Evolutionary conservation across 2,113 vertebrate genomes (phyloP).

Genomic region (Protobothrops flavoviridis): DNA sequence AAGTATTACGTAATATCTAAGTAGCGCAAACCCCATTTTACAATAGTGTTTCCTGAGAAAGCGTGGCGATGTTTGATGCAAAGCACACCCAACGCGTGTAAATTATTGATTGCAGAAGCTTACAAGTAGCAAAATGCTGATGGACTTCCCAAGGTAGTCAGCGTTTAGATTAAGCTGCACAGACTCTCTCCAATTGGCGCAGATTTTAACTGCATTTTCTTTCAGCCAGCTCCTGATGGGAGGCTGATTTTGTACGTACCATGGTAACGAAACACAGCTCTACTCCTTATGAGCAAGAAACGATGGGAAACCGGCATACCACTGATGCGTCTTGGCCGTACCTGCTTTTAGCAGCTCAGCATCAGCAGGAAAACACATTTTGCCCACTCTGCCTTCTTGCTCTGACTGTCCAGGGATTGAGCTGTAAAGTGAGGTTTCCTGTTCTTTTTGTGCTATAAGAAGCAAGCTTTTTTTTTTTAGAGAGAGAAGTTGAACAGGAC

Average conservation of each 20-base stretch:
- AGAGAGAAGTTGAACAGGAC: background rate
- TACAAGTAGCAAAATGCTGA: background rate
- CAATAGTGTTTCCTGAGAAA: background rate
- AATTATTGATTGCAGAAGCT: background rate
- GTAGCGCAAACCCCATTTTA: background rate
- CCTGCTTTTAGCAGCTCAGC: constrained; percentile 12
- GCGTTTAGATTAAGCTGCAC: background rate
- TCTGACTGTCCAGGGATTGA: background rate
- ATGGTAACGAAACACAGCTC: background rate
- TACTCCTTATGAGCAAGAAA: background rate
- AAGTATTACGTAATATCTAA: background rate
- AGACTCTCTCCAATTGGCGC: background rate
- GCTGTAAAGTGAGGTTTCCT: constrained; percentile 6
- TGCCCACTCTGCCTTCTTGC: background rate
- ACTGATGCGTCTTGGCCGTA: background rate
- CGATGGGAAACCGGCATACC: background rate
- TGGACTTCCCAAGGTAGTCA: background rate
- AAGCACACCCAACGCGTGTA: background rate
- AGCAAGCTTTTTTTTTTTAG: background rate
- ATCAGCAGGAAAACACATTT: background rate
- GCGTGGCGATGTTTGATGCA: background rate
- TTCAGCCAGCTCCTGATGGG: background rate
- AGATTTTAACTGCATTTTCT: constrained; percentile 3
- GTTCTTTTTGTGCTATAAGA: background rate
- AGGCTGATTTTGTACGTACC: background rate